A percentile compares a stretch with the other conserved stretches of the same genome.
phyloP scores from a whole-genome alignment of 2,113 vertebrate species.

The Chionis minor region DNA sequence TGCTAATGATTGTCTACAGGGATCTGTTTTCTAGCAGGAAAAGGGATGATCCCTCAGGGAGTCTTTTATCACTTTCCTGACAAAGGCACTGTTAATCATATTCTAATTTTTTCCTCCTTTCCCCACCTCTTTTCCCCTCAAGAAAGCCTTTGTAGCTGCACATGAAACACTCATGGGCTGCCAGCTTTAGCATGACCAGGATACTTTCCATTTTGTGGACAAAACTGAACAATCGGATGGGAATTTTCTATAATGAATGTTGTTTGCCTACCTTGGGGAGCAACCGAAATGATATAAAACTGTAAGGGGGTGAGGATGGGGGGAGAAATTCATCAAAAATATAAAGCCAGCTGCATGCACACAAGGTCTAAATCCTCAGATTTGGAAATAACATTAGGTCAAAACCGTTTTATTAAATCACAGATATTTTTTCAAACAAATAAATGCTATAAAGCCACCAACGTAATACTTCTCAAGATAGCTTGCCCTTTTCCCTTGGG shows the following conservation, averaged over 20 bases:
- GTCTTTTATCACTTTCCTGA: not conserved
- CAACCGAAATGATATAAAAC: not conserved
- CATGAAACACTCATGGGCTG: not conserved
- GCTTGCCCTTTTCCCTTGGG: not conserved
- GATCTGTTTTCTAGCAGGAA: not conserved
- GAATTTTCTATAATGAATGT: not conserved
- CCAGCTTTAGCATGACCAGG: not conserved
- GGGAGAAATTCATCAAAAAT: not conserved
- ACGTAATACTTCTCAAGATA: not conserved
- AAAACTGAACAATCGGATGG: not conserved
- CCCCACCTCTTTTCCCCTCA: not conserved
- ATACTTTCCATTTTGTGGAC: not conserved
- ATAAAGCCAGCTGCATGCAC: not conserved
- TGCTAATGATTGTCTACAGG: not conserved
- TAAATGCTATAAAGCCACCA: not conserved
- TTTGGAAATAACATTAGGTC: not conserved
- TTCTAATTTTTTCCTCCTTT: not conserved
- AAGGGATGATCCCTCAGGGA: not conserved
- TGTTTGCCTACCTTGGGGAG: not conserved
- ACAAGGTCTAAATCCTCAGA: not conserved
- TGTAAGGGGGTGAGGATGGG: not conserved
- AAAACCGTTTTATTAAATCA: conserved; percentile 1
- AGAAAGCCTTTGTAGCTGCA: not conserved
- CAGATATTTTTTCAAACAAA: not conserved
- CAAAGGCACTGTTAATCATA: not conserved